Percentiles rank a stretch among this genome's conserved stretches.
These are phyloP conservation scores for Menura novaehollandiae DNA, from an alignment of 2,113 vertebrate species.

Conservation along the genomic window DNA sequence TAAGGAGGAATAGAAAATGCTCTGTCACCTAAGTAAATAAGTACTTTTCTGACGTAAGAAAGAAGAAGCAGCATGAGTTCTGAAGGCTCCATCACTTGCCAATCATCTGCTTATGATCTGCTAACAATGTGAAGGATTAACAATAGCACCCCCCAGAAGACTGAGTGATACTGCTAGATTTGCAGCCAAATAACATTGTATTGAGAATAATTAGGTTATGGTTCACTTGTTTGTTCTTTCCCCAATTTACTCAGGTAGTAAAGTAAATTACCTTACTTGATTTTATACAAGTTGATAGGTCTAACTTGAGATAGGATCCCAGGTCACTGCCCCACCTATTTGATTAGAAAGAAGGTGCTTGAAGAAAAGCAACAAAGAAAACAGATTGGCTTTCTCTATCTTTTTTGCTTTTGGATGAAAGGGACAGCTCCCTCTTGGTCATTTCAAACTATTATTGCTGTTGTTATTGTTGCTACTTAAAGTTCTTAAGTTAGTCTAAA, in stretches of 20 bases:
- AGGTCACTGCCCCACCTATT: neutral
- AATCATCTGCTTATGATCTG: neutral
- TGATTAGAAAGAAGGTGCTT: neutral
- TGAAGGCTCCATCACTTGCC: neutral
- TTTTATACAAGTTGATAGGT: neutral
- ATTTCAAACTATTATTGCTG: neutral
- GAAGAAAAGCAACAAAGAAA: neutral
- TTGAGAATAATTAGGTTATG: neutral
- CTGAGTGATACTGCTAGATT: neutral
- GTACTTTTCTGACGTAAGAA: neutral
- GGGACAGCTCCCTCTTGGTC: neutral
- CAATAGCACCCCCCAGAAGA: neutral
- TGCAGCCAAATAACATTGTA: neutral
- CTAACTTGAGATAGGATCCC: neutral
- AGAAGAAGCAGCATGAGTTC: neutral
- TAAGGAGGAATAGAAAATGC: neutral
- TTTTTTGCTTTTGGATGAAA: neutral
- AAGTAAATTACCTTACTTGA: too few species aligned
- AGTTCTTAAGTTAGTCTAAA: neutral
- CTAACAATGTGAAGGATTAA: neutral
- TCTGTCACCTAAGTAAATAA: neutral
- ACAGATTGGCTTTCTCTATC: neutral
- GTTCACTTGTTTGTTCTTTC: neutral
- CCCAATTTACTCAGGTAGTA: neutral
- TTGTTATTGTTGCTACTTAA: neutral